These are phyloP conservation scores for Prosapia bicincta DNA, from an alignment of 2,888 invertebrate genomes.

Conservation along the genomic window DNA sequence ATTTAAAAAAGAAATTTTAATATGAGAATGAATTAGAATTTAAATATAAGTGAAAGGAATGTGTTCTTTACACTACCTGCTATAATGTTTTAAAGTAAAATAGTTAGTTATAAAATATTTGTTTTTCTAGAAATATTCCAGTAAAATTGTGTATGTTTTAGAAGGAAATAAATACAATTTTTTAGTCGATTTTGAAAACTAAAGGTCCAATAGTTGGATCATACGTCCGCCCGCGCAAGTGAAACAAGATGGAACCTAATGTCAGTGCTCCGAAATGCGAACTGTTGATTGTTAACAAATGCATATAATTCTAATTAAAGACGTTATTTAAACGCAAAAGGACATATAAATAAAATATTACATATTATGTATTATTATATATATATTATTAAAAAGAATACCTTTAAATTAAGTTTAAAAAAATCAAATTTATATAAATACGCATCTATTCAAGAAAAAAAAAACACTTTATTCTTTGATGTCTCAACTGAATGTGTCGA, in stretches of 20 bases:
- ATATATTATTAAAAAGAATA: conserved; percentile 22
- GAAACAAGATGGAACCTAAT: neutral
- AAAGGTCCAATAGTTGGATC: conserved; percentile 7
- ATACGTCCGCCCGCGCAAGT: neutral
- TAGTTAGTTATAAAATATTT: too few relatives aligned
- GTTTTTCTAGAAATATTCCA: too few relatives aligned
- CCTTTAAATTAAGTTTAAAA: conserved; percentile 17
- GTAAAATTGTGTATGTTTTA: neutral
- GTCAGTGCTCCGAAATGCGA: neutral
- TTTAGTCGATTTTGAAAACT: neutral
- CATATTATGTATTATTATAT: conserved; percentile 25
- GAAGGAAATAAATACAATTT: neutral
- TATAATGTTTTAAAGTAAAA: too few relatives aligned
- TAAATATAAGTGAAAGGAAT: too few relatives aligned
- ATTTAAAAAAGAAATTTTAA: too few relatives aligned
- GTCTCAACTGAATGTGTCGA: conserved; percentile 18
- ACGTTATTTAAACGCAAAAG: neutral
- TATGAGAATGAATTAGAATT: too few relatives aligned
- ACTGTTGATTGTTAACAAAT: neutral
- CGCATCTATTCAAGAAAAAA: conserved; percentile 12
- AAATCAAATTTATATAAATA: conserved; percentile 22
- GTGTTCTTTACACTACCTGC: too few relatives aligned
- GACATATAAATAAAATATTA: conserved; percentile 20
- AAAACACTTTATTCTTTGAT: conserved; percentile 11
- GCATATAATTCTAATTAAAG: neutral